Conservation (phyloP, 2,113 vertebrate genomes). For the Cyphomyrus discorhynchus region DNA sequence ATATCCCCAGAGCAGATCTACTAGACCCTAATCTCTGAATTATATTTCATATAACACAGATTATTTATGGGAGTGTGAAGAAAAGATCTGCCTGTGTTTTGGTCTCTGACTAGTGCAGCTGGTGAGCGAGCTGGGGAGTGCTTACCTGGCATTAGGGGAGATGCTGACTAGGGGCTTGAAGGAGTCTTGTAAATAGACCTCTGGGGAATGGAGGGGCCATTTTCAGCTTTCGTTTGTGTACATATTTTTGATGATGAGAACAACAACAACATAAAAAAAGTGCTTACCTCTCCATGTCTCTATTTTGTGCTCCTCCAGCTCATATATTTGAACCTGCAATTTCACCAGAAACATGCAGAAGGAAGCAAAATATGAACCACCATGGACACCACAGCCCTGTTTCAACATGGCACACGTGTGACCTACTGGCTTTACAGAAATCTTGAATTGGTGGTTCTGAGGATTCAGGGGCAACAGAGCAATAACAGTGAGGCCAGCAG, state of each 20-base stretch:
- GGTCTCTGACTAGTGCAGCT: neutral
- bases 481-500: neutral
- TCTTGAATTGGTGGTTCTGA: neutral
- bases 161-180: conserved; percentile 96
- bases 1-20: neutral
- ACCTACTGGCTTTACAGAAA: neutral
- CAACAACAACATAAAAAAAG: neutral
- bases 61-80: neutral
- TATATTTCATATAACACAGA: neutral
- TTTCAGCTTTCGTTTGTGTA: neutral
- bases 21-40: neutral
- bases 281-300: conserved; percentile 93
- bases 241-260: neutral
- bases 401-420: neutral
- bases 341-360: neutral
- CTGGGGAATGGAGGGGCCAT: conserved; percentile 47
- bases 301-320: conserved; percentile 96
- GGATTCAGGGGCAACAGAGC: neutral
- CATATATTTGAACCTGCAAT: conserved; percentile 91
- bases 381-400: neutral
- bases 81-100: neutral
- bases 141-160: conserved; percentile 87
- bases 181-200: conserved; percentile 90
- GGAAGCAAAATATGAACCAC: neutral
- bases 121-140: neutral